Conservation (phyloP, 2,888 invertebrate species). For the Petrophora chlorosata region DNA sequence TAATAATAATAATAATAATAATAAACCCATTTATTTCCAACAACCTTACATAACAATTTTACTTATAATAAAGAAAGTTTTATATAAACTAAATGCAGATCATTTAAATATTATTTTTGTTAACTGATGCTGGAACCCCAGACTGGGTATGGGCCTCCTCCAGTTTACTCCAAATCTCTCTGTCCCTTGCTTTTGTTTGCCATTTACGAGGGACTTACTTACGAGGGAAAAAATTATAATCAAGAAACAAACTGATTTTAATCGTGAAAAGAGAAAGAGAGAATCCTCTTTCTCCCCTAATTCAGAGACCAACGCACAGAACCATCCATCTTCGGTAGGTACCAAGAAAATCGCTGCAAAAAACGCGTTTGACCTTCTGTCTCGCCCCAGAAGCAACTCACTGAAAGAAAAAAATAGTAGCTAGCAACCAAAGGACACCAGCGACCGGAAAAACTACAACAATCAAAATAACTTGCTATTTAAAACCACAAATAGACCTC, state of each 20-base stretch:
- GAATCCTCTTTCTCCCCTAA: constrained; percentile 6
- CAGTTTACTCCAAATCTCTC: no score
- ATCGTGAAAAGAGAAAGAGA: constrained; percentile 24
- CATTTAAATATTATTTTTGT: no score
- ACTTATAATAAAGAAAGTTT: no score
- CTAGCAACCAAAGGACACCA: constrained; percentile 11
- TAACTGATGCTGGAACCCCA: no score
- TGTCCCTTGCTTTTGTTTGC: no score
- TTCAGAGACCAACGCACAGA: neutral
- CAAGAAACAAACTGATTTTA: constrained; percentile 9
- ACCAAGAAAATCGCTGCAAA: constrained; percentile 24
- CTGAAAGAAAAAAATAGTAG: constrained; percentile 11
- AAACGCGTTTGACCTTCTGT: constrained; percentile 14
- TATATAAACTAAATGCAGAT: no score
- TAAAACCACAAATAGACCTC: neutral
- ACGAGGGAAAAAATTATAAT: constrained; percentile 20
- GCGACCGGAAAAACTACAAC: constrained; percentile 1
- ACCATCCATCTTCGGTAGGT: constrained; percentile 2
- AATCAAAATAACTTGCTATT: neutral
- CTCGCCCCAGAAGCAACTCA: constrained; percentile 20
- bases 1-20: no score
- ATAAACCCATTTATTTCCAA: no score
- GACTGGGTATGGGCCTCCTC: no score
- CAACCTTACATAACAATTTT: no score
- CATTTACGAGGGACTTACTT: no score